phyloP scores from a whole-genome alignment of 1,140 invertebrate genomes.

The Bombus fervidus region DNA sequence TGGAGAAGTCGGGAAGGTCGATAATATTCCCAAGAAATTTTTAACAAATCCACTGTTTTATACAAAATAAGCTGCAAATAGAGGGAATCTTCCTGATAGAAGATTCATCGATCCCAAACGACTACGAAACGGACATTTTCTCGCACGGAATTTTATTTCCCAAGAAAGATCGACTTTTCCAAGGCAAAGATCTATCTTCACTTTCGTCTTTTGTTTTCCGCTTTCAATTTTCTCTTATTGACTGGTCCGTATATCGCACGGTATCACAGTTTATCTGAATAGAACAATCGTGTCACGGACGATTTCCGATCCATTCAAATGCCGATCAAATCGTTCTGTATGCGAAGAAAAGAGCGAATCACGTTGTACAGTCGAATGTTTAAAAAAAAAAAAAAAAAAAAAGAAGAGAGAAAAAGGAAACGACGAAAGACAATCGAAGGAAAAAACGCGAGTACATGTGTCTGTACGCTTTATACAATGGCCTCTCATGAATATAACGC shows the following conservation, averaged over 20 bases:
- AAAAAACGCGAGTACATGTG: background rate
- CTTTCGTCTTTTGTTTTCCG: background rate
- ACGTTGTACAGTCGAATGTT: background rate
- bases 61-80: too few relatives aligned
- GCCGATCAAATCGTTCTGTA: background rate
- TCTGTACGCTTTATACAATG: background rate
- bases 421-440: background rate
- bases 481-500: conserved; percentile 24
- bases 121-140: too few relatives aligned
- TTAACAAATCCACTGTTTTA: too few relatives aligned
- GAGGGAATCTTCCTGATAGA: too few relatives aligned
- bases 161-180: too few relatives aligned
- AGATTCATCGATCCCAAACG: fast-evolving
- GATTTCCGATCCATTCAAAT: background rate
- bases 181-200: too few relatives aligned
- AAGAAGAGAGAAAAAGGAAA: background rate
- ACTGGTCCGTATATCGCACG: too few relatives aligned
- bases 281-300: background rate
- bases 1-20: background rate
- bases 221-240: background rate
- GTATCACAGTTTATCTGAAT: background rate
- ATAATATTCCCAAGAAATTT: too few relatives aligned
- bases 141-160: too few relatives aligned
- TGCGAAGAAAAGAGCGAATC: background rate
- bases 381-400: background rate